A percentile compares a stretch with the other conserved stretches of the same genome.
These are phyloP conservation scores for Pseudolycoriella hygida DNA, from an alignment of 2,888 invertebrate species.

Conservation along the genomic window DNA sequence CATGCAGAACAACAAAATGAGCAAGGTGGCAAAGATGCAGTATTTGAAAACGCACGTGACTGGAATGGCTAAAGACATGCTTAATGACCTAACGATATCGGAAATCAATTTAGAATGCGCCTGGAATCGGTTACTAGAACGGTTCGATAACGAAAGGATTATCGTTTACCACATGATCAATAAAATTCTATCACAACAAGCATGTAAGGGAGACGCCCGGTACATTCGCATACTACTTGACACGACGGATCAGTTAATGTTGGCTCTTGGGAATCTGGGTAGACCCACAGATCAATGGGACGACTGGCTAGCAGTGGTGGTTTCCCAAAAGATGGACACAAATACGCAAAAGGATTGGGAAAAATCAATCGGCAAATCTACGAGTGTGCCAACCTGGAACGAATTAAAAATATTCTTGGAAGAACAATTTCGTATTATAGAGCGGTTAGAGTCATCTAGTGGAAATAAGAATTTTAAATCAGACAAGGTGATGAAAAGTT, in stretches of 20 bases:
- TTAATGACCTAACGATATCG: neutral
- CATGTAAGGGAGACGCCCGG: neutral
- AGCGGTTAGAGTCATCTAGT: too few relatives aligned
- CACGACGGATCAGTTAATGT: neutral
- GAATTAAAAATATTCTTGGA: too few relatives aligned
- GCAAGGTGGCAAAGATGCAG: neutral
- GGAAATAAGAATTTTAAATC: too few relatives aligned
- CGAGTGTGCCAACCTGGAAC: too few relatives aligned
- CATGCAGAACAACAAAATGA: neutral
- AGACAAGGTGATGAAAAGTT: too few relatives aligned
- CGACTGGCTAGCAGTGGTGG: neutral
- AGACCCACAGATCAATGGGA: neutral
- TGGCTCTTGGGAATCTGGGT: neutral
- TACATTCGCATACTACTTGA: neutral
- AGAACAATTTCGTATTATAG: too few relatives aligned
- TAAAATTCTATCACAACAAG: neutral
- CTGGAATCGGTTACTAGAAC: neutral
- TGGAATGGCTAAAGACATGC: neutral
- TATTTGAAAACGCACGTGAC: neutral
- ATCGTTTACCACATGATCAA: neutral
- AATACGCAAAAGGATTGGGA: neutral
- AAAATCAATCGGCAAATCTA: too few relatives aligned
- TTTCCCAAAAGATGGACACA: neutral
- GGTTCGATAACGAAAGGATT: neutral
- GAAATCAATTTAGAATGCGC: neutral